phyloP scores from a whole-genome alignment of 2,113 vertebrate genomes.

The Plectropomus leopardus region DNA sequence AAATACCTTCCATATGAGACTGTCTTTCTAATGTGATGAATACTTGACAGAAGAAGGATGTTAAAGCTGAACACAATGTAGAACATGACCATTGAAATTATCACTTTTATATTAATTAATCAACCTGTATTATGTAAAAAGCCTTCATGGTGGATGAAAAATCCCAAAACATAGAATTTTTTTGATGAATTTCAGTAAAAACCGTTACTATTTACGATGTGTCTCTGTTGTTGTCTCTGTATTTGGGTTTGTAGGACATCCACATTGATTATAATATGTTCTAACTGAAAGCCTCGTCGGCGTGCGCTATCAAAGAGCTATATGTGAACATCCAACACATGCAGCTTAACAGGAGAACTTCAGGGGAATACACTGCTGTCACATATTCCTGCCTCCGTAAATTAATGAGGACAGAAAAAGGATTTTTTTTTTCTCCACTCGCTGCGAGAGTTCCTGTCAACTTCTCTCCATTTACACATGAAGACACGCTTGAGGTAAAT shows the following conservation, averaged over 20 bases:
- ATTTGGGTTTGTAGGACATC: not conserved
- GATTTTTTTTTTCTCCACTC: not conserved
- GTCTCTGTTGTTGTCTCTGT: not conserved
- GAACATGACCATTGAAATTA: too few relatives aligned
- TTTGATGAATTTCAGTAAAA: too few relatives aligned
- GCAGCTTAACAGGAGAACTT: slow-evolving; percentile 3
- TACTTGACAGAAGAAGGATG: not conserved
- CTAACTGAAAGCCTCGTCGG: not conserved
- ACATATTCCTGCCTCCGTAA: slow-evolving; percentile 19
- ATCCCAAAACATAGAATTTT: too few relatives aligned
- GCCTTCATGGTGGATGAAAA: too few relatives aligned
- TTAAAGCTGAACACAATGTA: too few relatives aligned
- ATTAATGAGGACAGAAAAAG: slow-evolving; percentile 48
- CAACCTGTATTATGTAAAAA: too few relatives aligned
- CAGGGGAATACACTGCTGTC: slow-evolving; percentile 14
- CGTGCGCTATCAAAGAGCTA: not conserved
- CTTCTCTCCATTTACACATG: slow-evolving; percentile 29
- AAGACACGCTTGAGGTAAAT: slow-evolving; percentile 50
- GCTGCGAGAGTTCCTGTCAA: slow-evolving; percentile 40
- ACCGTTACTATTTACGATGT: too few relatives aligned
- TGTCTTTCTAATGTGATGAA: slow-evolving; percentile 3
- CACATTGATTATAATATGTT: not conserved
- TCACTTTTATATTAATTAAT: too few relatives aligned
- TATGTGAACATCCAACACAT: not conserved
- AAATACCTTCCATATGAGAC: not conserved